Percentiles rank a stretch among this genome's conserved stretches.
phyloP scores from a whole-genome alignment of 1,140 invertebrate genomes.

The Sitophilus oryzae region DNA sequence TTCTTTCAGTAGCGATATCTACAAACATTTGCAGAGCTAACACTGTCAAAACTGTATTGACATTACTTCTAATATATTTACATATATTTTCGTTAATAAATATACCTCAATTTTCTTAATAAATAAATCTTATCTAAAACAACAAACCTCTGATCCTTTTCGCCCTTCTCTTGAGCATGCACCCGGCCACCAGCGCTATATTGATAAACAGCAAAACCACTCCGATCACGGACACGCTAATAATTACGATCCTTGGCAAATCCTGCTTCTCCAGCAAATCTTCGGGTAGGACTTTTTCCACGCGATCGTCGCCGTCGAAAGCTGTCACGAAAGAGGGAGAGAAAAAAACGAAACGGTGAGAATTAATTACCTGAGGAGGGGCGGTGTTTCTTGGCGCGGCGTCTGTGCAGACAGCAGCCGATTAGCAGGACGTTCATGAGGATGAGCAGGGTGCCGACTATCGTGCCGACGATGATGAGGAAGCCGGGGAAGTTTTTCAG shows the following conservation, averaged over 20 bases:
- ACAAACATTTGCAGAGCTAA: too few species aligned
- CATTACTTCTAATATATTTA: too few species aligned
- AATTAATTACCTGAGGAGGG: constrained; percentile 57
- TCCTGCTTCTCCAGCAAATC: constrained; percentile 61
- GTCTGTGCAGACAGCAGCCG: constrained; percentile 77
- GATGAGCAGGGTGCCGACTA: constrained; percentile 65
- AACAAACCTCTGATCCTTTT: constrained; percentile 58
- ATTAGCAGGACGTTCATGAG: constrained; percentile 79
- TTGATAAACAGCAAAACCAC: constrained; percentile 74
- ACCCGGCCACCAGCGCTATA: constrained; percentile 75
- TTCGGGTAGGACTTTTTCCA: constrained; percentile 55
- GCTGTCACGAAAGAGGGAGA: constrained; percentile 49
- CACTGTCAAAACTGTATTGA: too few species aligned
- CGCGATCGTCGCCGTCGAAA: constrained; percentile 43
- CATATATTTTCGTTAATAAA: too few species aligned
- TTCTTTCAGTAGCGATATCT: too few species aligned
- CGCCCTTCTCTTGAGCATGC: constrained; percentile 68
- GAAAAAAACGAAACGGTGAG: constrained; percentile 46
- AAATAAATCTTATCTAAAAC: too few species aligned
- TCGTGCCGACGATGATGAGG: constrained; percentile 66
- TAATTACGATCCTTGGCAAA: constrained; percentile 70
- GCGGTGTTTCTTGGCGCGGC: constrained; percentile 64
- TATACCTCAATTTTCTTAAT: too few species aligned
- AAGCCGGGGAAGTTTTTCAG: constrained; percentile 51
- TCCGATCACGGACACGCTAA: constrained; percentile 73